These are phyloP conservation scores for Lysandra bellargus DNA, from an alignment of 2,888 invertebrate genomes.

Conservation along the genomic window DNA sequence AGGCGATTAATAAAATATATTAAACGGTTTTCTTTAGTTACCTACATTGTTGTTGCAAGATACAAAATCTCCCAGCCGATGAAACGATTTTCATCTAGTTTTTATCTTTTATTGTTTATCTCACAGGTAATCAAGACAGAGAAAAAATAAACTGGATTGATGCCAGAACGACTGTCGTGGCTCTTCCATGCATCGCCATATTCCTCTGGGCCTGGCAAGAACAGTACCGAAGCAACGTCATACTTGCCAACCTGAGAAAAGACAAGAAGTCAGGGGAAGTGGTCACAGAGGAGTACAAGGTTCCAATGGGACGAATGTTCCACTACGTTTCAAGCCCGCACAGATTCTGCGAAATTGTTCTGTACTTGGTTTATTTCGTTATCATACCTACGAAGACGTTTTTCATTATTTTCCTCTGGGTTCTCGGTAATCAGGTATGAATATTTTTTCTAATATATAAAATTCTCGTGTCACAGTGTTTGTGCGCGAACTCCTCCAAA, in stretches of 20 bases:
- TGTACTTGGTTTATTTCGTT: constrained; percentile 83
- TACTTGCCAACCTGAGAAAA: constrained; percentile 89
- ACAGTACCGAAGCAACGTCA: constrained; percentile 86
- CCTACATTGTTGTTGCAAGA: no score
- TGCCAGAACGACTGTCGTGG: constrained; percentile 53
- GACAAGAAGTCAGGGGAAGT: constrained; percentile 85
- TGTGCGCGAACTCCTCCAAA: no score
- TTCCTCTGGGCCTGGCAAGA: constrained; percentile 88
- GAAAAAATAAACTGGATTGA: constrained; percentile 59
- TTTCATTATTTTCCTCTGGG: constrained; percentile 87
- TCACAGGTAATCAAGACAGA: constrained; percentile 56
- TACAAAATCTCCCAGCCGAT: no score
- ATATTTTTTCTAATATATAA: background rate
- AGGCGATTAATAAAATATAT: no score
- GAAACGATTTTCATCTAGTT: no score
- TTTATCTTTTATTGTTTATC: no score
- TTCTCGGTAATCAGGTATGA: constrained; percentile 88
- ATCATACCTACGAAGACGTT: constrained; percentile 85
- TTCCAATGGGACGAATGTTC: constrained; percentile 90
- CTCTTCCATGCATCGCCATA: constrained; percentile 72
- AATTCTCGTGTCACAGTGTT: no score
- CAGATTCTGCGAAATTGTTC: constrained; percentile 87
- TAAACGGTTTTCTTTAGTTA: no score
- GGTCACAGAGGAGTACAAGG: constrained; percentile 84
- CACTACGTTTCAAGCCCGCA: constrained; percentile 91